Evolutionary conservation across 2,113 vertebrate species (phyloP), one percentile per base, ranked within the genome.

Genomic region (Pholis gunnellus): DNA sequence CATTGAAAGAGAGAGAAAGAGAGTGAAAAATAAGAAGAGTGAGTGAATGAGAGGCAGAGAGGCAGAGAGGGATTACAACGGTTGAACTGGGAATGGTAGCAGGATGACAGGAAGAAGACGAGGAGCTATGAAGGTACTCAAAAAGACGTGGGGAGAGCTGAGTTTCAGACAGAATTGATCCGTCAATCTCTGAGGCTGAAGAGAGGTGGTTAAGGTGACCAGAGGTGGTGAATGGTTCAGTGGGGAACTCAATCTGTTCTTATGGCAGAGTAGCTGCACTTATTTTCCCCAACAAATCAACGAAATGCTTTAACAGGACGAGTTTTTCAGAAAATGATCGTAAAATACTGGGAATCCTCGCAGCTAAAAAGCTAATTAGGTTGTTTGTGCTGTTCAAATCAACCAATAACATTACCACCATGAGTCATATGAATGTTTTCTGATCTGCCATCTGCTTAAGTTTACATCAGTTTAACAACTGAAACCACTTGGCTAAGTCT

Each of bases 151-250:
- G 44, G 56, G 48, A 71, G 66, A 84, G 83, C 79, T 70, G 79
- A 79, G 81, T 82, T 87, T 76, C 73, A 90, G 87, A 87, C 79
- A 82, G 68, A 92, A 91, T 88, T 87, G 82, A 90, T 92, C 86
- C 59, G 83, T 89, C 85, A 83, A 77, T 89, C 56, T 72, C 72
- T 54, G 65, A 83, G 78, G 59, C 81, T 73, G 89, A 71, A 46
- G 76, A 75, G 57, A 79, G 72, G 52, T 4, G n/a, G 59, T 70
- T 5, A 18, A 68, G 61, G 59, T 72, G 73, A 83, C 68, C 36
- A 57, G 22, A 68, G 60, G 75, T 79, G 73, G 85, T 80, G 54
- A 60, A 40, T 44, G 74, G 70, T 52, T 48, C n/a, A 74, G 72
- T 20, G 18, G 18, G 65, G 27, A 83, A 29, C 50, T 44, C 4